Evolutionary conservation across 2,797 vertebrate species (phyloP), one percentile per base, ranked within the genome.

Genomic region (Sparus aurata): DNA sequence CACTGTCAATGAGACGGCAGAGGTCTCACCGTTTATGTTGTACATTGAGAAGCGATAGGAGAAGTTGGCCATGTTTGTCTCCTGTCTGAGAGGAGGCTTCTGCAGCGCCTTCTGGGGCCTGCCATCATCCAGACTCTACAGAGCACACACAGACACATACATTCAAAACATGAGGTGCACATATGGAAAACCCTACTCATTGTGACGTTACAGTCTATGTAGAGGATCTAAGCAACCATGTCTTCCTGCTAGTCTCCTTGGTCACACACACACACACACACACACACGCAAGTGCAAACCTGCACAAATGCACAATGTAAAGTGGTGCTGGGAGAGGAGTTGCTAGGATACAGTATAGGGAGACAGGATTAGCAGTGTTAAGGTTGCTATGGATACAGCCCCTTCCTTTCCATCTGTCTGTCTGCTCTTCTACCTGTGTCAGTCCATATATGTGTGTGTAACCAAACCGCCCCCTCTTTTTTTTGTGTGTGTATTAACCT

Each of bases 41-140:
- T 99, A 99, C 96, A 99, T 97, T 23, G 98, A 99, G 94, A 99
- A 99, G 58, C 98, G 97, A 86, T 99, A 99, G 30, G 98, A 98
- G 95, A 99, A 99, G 93, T 99, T 99, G 81, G 98, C 98, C 91
- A 99, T 97, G 93, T 99, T 99, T 3, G 98, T 97, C 89, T 99
- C 98, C 85, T 99, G 98, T 71, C 96, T 96, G 89, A 99, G 97
- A 77, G 98, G 98, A 54, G 98, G 96, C 91, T 98, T 99, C 85
- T 98, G 96, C 80, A 93, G 67, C 1, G 96, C 89, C 83, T 96
- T 97, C 91, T 95, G 92, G 2, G 97, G 95, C 78, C 96, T 97
- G 53, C 97, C 98, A 12, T 98, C 97, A 94, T 99, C 98, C 94
- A 99, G 94, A 95, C 97, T 98, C 98, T 99, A 46, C 4, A 75